These are phyloP conservation scores for Oncorhynchus nerka DNA, from an alignment of 2,113 vertebrate species.

Conservation along the genomic window DNA sequence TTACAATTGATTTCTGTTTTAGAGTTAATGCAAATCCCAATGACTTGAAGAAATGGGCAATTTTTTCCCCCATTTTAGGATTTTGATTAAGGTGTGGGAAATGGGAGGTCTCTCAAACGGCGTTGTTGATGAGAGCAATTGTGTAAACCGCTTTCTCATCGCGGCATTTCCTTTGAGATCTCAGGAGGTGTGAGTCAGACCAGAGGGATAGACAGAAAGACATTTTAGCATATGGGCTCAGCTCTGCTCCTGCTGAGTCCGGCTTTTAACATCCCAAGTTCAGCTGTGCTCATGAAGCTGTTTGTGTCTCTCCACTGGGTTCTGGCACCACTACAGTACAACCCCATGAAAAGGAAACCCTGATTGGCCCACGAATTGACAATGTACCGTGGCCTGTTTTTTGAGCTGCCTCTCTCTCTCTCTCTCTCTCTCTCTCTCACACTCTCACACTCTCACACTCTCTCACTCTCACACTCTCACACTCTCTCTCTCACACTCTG, in stretches of 20 bases:
- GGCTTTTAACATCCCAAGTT: conserved; percentile 31
- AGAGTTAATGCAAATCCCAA: too few species aligned
- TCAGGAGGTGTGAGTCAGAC: neutral
- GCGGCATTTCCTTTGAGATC: neutral
- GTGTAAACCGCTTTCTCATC: neutral
- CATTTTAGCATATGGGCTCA: neutral
- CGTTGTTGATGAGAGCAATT: neutral
- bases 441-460: too few species aligned
- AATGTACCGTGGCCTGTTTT: conserved; percentile 15
- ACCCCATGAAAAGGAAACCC: conserved; percentile 50
- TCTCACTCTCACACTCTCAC: too few species aligned
- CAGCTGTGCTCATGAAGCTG: conserved; percentile 47
- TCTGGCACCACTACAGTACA: conserved; percentile 41
- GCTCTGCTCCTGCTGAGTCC: neutral
- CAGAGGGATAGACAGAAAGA: neutral
- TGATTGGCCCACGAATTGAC: conserved; percentile 19
- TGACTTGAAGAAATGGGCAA: too few species aligned
- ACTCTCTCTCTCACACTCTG: too few species aligned
- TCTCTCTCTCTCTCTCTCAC: neutral
- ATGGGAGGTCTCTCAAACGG: neutral
- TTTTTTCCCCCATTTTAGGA: neutral
- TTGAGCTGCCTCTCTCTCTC: neutral
- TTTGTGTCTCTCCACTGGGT: conserved; percentile 57
- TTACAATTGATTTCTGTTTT: too few species aligned
- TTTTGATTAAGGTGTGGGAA: neutral